Percentiles rank a stretch among this genome's conserved stretches.
phyloP scores from a whole-genome alignment of 2,113 vertebrate genomes.

The Sinocyclocheilus rhinocerous region DNA sequence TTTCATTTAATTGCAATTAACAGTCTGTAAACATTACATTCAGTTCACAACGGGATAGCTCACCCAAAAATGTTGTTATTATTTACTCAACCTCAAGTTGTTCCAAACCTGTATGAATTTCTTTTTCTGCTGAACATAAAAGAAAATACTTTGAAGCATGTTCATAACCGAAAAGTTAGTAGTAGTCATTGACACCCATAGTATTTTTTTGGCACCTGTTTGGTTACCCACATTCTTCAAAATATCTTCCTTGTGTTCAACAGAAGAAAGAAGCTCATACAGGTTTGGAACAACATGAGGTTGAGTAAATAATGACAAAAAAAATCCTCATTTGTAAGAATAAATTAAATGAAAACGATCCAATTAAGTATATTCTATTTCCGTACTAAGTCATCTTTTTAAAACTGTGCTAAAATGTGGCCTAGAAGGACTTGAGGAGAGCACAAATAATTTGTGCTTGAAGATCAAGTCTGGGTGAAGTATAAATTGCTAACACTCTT shows the following conservation, averaged over 20 bases:
- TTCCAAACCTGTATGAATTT: neutral
- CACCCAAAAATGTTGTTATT: too few species aligned
- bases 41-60: too few species aligned
- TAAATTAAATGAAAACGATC: neutral
- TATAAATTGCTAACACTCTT: conserved; percentile 18
- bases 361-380: neutral
- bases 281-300: neutral
- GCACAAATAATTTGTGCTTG: neutral
- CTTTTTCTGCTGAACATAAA: neutral
- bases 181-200: neutral
- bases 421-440: neutral
- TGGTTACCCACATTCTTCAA: neutral
- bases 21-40: too few species aligned
- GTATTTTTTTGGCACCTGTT: neutral
- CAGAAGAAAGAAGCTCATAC: neutral
- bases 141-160: neutral
- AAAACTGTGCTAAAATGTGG: neutral
- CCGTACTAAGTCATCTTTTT: too few species aligned
- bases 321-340: too few species aligned
- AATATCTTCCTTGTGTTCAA: neutral
- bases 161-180: neutral
- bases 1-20: too few species aligned
- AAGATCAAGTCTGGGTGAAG: neutral
- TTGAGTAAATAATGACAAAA: neutral
- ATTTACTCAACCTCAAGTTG: too few species aligned